A percentile compares a stretch with the other conserved stretches of the same genome.
Evolutionary conservation across 1,140 invertebrate genomes (phyloP).

Genomic region (Neotoxoptera formosana): DNA sequence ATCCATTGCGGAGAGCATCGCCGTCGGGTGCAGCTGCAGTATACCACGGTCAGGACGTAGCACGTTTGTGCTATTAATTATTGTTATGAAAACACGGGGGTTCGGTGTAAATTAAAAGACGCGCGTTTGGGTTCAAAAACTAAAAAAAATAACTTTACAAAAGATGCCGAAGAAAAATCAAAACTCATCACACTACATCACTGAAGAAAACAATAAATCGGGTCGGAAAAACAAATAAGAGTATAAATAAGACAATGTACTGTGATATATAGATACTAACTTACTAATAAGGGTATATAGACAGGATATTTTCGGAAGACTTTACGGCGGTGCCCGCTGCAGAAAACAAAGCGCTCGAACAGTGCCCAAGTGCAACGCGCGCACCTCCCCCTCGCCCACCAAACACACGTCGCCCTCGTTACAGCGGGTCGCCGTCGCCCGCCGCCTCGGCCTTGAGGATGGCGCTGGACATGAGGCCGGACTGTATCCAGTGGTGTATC

Average conservation of each 20-base stretch:
- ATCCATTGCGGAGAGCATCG: background rate
- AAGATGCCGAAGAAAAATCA: background rate
- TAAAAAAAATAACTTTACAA: no score
- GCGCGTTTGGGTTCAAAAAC: background rate
- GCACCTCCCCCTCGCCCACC: background rate
- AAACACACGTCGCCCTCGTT: background rate
- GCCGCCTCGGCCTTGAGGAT: constrained; percentile 66
- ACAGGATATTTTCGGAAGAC: no score
- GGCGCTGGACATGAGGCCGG: constrained; percentile 74
- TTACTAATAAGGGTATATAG: no score
- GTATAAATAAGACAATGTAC: no score
- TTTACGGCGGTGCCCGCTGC: no score
- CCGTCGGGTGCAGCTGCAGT: background rate
- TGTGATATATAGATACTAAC: no score
- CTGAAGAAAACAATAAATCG: no score
- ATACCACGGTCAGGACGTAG: background rate
- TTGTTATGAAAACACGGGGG: background rate
- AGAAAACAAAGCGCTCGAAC: no score
- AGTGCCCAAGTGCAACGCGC: no score
- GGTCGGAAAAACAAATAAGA: no score
- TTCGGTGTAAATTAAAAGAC: background rate
- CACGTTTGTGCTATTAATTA: background rate
- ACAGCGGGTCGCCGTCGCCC: constrained; percentile 38
- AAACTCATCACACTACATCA: no score
- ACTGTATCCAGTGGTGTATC: constrained; percentile 72